Base-by-base conservation (phyloP, 2,888 invertebrate genomes). In the Portevinia maculata region DNA sequence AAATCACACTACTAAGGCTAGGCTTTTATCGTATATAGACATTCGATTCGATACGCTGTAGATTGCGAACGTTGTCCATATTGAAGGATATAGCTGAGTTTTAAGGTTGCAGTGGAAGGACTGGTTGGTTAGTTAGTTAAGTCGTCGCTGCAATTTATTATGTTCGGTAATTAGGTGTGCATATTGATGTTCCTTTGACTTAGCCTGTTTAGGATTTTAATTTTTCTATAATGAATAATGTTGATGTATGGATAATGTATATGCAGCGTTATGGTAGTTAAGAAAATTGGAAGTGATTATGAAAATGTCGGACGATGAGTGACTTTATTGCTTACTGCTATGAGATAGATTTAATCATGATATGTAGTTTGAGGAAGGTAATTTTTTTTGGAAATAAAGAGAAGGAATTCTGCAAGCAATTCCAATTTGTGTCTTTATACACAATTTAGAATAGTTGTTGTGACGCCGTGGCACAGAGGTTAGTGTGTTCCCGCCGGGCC, bases 201-300 rank as follows among this genome's bases (percentile, higher is more conserved):
- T 44, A 64, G 44, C 19, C 30, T 60, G 60, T 53, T 39, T 30
- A 60, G 48, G 53, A 17, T 17, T 39, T 24, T 39, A 41, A 34
- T 62, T 19, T 13, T 4, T 70, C 19, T 55, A n/a, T 59, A n/a
- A n/a, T n/a, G n/a, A n/a, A n/a, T n/a, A n/a, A n/a, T n/a, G n/a
- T n/a, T 39, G 53, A 55, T 44, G 39, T 69, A 53, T 71, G 53
- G n/a, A n/a, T n/a, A n/a, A n/a, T n/a, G n/a, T 53, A 28, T 15
- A 44, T 65, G 32, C 50, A 62, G 13, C 28, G 71, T 75, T 52
- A 76, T 71, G 84, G 81, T 84, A 84, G 79, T 85, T 81, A 76
- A 79, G 84, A 73, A 86, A 86, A 86, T 86, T 85, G 85, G 75
- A 86, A 85, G 84, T 84, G 85, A 86, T 86, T 85, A 86, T 85